Conservation (phyloP, 2,888 invertebrate species). For the Leptopilina syphax region DNA sequence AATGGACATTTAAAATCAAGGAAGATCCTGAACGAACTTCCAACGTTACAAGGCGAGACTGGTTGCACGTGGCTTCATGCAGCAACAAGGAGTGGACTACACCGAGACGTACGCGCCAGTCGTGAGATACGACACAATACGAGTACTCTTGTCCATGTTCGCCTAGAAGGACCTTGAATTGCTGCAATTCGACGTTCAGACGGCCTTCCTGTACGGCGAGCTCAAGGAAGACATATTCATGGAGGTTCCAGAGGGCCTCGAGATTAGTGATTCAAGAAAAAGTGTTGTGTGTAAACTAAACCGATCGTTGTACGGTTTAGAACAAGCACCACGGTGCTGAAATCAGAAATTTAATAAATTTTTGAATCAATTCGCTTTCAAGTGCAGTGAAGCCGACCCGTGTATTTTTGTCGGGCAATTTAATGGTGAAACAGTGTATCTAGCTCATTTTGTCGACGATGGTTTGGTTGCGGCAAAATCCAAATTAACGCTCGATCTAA, state of each 20-base stretch:
- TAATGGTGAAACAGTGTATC: constrained; percentile 40
- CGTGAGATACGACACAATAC: constrained; percentile 45
- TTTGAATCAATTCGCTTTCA: not conserved
- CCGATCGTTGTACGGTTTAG: constrained; percentile 19
- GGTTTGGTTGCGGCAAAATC: constrained; percentile 48
- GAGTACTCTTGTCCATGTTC: constrained; percentile 36
- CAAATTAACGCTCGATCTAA: not conserved
- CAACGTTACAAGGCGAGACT: constrained; percentile 43
- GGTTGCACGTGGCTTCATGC: constrained; percentile 43
- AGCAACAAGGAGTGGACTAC: constrained; percentile 44
- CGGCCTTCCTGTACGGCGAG: constrained; percentile 6
- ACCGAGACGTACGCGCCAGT: constrained; percentile 46
- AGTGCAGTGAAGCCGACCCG: constrained; percentile 44
- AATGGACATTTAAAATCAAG: constrained; percentile 48
- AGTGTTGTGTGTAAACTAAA: constrained; percentile 6
- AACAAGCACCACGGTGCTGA: constrained; percentile 9
- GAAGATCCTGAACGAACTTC: not conserved
- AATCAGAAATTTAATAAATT: constrained; percentile 22
- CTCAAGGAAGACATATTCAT: not conserved
- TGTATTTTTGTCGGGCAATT: constrained; percentile 46
- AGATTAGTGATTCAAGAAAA: not conserved
- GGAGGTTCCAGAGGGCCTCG: constrained; percentile 11
- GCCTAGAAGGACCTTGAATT: constrained; percentile 43
- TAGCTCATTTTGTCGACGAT: constrained; percentile 53
- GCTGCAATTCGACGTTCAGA: constrained; percentile 42